Base-by-base conservation (phyloP, 2,888 invertebrate species). In the Plemyria rubiginata region DNA sequence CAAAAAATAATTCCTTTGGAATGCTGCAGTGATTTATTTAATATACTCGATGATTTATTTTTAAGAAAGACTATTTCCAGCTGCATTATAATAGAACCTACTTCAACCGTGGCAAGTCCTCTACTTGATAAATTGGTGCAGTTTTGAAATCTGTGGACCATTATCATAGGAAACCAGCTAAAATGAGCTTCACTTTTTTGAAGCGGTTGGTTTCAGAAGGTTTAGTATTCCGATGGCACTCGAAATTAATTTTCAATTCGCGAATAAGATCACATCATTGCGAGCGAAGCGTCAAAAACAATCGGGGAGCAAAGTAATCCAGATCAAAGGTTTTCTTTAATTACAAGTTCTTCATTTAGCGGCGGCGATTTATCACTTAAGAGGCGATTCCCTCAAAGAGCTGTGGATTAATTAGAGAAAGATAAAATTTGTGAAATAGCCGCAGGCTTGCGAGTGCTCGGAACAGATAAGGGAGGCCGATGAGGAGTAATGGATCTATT, bases 401-500 rank as follows among this genome's bases (percentile, higher is more conserved):
- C 88, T 82, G 77, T 81, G 85, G 88, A 90, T 90, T 91, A 90
- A 90, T 91, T 90, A 87, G 83, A 81, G 84, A 78, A 80, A 86
- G 88, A 91, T 89, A 89, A 90, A 90, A 91, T 89, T 90, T 86
- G 83, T 85, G 82, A 86, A 86, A 85, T 82, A 82, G 82, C 86
- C 81, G 74, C 78, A 80, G 82, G 85, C 78, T 82, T 77, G 84
- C 78, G 87, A 85, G 86, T 88, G 88, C 81, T 86, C 78, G 57
- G 77, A 76, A 79, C 80, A 85, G 89, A 90, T 91, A 90, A 90
- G 84, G 76, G 74, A 74, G 70, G 73, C 76, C 86, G 81, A 86
- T 87, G 85, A 82, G 84, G 77, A 85, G 82, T 84, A 88, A 88
- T 88, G 82, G 85, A 81, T 85, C 84, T 86, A 86, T 85, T 87